These are phyloP conservation scores for Chaetodon trifasciatus DNA, from an alignment of 2,797 vertebrate species.

Conservation along the genomic window DNA sequence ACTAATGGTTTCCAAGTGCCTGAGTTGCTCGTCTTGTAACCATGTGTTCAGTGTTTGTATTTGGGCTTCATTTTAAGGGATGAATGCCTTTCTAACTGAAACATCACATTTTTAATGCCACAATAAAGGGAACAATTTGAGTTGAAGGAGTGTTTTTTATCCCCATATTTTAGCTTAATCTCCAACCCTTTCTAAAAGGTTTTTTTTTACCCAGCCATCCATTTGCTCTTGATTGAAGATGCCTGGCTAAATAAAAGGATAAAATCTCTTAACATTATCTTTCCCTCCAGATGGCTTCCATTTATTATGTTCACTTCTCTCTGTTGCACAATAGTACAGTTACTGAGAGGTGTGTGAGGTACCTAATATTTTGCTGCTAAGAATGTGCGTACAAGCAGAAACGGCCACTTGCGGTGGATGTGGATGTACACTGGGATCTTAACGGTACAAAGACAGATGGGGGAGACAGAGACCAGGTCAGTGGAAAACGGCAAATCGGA, in stretches of 20 bases:
- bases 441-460: constrained; percentile 30
- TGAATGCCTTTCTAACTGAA: constrained; percentile 58
- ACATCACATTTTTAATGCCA: constrained; percentile 51
- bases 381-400: constrained; percentile 9
- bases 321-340: constrained; percentile 37
- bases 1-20: constrained; percentile 44
- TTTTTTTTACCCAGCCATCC: constrained; percentile 57
- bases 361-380: constrained; percentile 8
- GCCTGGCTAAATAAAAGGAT: constrained; percentile 50
- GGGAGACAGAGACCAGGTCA: constrained; percentile 21
- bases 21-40: constrained; percentile 22
- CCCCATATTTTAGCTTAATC: constrained; percentile 49
- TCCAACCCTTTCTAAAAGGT: constrained; percentile 46
- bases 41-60: constrained; percentile 39
- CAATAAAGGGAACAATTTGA: constrained; percentile 54
- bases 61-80: constrained; percentile 49
- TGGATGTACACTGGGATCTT: constrained; percentile 22
- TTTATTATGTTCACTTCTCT: constrained; percentile 45
- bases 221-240: constrained; percentile 58
- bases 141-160: constrained; percentile 17
- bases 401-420: neutral
- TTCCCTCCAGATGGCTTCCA: constrained; percentile 53
- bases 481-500: constrained; percentile 21
- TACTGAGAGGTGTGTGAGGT: constrained; percentile 24
- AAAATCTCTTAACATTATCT: constrained; percentile 57